These are phyloP conservation scores for Phoxinus phoxinus DNA, from an alignment of 2,113 vertebrate species.

Conservation along the genomic window DNA sequence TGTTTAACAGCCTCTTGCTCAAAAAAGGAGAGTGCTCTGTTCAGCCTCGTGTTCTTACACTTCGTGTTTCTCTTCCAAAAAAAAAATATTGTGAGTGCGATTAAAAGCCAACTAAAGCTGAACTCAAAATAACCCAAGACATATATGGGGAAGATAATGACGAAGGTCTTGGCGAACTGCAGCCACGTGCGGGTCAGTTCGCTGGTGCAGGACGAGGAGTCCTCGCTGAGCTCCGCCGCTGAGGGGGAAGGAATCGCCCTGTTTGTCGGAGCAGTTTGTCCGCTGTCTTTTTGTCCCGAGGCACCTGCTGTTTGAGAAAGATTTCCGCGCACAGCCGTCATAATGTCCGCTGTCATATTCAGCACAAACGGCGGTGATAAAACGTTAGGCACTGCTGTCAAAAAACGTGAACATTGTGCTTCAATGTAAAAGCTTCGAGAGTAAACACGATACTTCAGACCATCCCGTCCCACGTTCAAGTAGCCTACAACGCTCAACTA, in stretches of 20 bases:
- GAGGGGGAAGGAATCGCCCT: background rate
- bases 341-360: constrained; percentile 68
- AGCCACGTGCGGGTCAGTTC: constrained; percentile 83
- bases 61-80: constrained; percentile 83
- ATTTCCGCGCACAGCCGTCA: constrained; percentile 65
- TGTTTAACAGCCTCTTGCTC: constrained; percentile 83
- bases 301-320: constrained; percentile 56
- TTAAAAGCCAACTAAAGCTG: constrained; percentile 95
- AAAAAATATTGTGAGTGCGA: constrained; percentile 86
- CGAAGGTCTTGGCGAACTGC: constrained; percentile 89
- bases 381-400: constrained; percentile 6
- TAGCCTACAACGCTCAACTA: background rate
- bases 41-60: constrained; percentile 78
- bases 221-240: constrained; percentile 42
- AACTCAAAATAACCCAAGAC: constrained; percentile 91
- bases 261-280: constrained; percentile 55
- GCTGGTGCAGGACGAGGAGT: constrained; percentile 72
- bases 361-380: constrained; percentile 26
- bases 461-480: background rate
- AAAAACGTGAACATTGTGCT: background rate
- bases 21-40: constrained; percentile 86
- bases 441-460: background rate
- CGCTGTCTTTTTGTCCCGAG: constrained; percentile 65
- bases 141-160: constrained; percentile 91
- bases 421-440: background rate